These are phyloP conservation scores for Heteropelma amictum DNA, from an alignment of 2,888 invertebrate genomes.

Conservation along the genomic window DNA sequence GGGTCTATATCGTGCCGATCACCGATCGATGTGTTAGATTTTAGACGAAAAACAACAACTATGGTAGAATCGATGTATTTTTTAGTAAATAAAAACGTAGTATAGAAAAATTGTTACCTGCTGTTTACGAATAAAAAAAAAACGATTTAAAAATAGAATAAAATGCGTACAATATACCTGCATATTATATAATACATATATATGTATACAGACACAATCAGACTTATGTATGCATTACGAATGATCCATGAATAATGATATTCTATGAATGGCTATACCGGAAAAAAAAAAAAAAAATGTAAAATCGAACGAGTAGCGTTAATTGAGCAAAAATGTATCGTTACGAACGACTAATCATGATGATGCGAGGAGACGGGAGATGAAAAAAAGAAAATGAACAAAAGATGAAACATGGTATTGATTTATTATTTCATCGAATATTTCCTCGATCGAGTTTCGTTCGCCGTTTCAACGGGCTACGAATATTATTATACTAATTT, in stretches of 20 bases:
- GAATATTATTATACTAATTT: background rate
- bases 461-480: background rate
- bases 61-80: slow-evolving; percentile 72
- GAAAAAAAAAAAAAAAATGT: slow-evolving; percentile 74
- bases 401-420: background rate
- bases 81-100: slow-evolving; percentile 66
- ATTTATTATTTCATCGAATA: background rate
- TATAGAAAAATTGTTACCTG: slow-evolving; percentile 72
- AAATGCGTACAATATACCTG: slow-evolving; percentile 41
- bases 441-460: no score
- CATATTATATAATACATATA: slow-evolving; percentile 31
- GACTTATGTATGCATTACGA: slow-evolving; percentile 65
- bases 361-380: no score
- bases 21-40: slow-evolving; percentile 51
- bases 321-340: slow-evolving; percentile 73
- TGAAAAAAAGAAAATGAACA: background rate
- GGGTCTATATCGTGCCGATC: slow-evolving; percentile 36
- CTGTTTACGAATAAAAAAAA: no score
- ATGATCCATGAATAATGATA: slow-evolving; percentile 68
- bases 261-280: slow-evolving; percentile 76
- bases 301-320: slow-evolving; percentile 74
- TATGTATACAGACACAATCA: slow-evolving; percentile 25
- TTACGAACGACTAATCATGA: slow-evolving; percentile 59
- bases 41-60: slow-evolving; percentile 53
- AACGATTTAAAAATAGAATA: slow-evolving; percentile 57